Evolutionary conservation across 37 sponge, comb jelly and placozoan genomes (phyloP), one percentile per base, ranked within the genome.

Genomic region (Axinella damicornis): DNA sequence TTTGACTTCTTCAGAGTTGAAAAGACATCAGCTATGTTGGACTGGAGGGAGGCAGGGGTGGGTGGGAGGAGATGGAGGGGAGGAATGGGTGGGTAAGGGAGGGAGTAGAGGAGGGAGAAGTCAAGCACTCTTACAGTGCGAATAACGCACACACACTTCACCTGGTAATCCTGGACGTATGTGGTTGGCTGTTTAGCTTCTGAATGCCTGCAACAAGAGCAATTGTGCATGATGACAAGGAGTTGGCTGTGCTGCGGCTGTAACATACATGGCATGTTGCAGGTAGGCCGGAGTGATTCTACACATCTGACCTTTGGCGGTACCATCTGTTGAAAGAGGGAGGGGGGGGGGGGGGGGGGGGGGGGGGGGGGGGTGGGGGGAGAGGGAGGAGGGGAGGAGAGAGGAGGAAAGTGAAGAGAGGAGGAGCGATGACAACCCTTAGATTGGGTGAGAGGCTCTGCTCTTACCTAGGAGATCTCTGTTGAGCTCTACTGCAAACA

Each of bases 121-220:
- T 16, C 66, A 66, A 31, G 33, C 27, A 14, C 33, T 66, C 33
- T 17, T 17, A 25, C 66, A 39, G 71, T 71, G 9, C 2, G 41
- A 67, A 5, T 19, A 27, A 5, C 12, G 4, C 12, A 12, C 62
- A 12, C 12, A 12, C 34, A 41, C 37, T 33, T n/a, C 61, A 92
- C 91, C 83, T 94, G 94, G 36, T 83, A 94, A 70, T 94, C 94
- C 61, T 94, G 94, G 19, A 94, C 73, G 59, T 87, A 94, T 0
- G 94, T 83, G 30, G 91, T 89, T 2, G 83, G 79, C 12, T 75
- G 71, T 68, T 66, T 74, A 6, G 35, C 14, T 1, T 91, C 91
- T 21, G 77, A 52, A 25, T 84, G 83, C 17, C 90, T 89, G 61
- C 21, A 33, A 36, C 5, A 67, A 52, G 16, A 17, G 21, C 4